Evolutionary conservation across 2,797 vertebrate species (phyloP), one percentile per base, ranked within the genome.

Genomic region (Peromyscus melanophrys): DNA sequence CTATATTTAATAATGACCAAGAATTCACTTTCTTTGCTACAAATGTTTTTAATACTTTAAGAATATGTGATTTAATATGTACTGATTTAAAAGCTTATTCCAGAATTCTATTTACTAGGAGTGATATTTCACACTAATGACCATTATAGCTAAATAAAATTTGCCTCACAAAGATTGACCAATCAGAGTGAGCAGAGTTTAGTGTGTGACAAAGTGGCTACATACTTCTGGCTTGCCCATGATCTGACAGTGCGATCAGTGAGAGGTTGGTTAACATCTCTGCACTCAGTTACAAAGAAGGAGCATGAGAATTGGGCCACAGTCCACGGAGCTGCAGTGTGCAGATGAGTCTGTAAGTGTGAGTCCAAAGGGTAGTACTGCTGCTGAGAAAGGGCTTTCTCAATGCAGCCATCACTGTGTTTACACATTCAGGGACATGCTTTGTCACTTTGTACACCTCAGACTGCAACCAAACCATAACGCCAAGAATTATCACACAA

Each of bases 1-100:
- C 59, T 87, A 4, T 31, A 65, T 12, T 89, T 92, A 69, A n/a
- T 92, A 86, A 71, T 82, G 59, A 81, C 89, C 84, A 85, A 82
- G 34, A 93, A 94, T 5, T 65, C 31, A 63, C 16, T 82, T 94
- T 80, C 16, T n/a, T 82, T 34, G 78, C 13, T 81, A 90, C 65
- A 90, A 75, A 23, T 37, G 0, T 75, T 86, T 86, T 83, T 37
- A 80, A 23, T 75, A 92, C 29, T 95, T 87, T 90, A 85, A 13
- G 21, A 92, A 63, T 85, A 86, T 89, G 7, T 76, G 37, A 75
- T 65, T 34, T 96, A 71, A 65, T 52, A 34, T 80, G 4, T 25
- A 31, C 0, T 81, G 7, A 97, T 46, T 88, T 92, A 73, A 87
- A 97, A 90, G 19, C 55, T 61, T 78, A 1, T 34, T 86, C 63